Base-by-base conservation (phyloP, 2,888 invertebrate genomes). In the Stenichneumon culpator region DNA sequence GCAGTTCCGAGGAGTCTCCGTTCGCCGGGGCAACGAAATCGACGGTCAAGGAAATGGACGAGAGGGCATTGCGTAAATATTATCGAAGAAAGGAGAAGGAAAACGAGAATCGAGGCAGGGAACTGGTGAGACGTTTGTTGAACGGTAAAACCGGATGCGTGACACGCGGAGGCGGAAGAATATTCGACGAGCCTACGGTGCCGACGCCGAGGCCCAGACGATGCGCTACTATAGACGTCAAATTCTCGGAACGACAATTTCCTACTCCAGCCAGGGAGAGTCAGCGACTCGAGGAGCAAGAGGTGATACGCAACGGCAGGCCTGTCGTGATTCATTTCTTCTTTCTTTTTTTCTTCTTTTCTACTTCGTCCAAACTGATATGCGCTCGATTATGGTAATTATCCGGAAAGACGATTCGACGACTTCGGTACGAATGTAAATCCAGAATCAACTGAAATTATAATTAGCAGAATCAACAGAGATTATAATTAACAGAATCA, bases 201-300 rank as follows among this genome's bases (percentile, higher is more conserved):
- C 93, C 95, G 22, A 87, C 95, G 74, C 96, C 96, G 3, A 94
- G 94, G 82, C 94, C 96, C 14, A 95, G 98, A 88, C 94, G 95
- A 88, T 92, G 93, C 32, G 95, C 95, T 7, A 95, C 94, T 54
- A 95, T 98, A 74, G 95, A 95, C 87, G 95, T 98, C 11, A 95
- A 94, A 44, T 97, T 98, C 91, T 97, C 98, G 0, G 96, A 96
- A 11, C 95, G 98, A 79, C 95, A 95, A 28, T 97, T 98, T 92
- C 97, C 97, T 0, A 98, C 98, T 1, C 98, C 98, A 0, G 96
- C 96, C 74, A 94, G 98, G 84, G 97, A 97, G 93, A 97, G 97
- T 0, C 95, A 95, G 70, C 95, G 95, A 19, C 94, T 95, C 0
- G 96, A 97, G 91, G 98, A 98, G 93, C 96, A 97, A 88, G 96